Conservation (phyloP, 2,797 vertebrate species). For the Pangasius mekongensis region DNA sequence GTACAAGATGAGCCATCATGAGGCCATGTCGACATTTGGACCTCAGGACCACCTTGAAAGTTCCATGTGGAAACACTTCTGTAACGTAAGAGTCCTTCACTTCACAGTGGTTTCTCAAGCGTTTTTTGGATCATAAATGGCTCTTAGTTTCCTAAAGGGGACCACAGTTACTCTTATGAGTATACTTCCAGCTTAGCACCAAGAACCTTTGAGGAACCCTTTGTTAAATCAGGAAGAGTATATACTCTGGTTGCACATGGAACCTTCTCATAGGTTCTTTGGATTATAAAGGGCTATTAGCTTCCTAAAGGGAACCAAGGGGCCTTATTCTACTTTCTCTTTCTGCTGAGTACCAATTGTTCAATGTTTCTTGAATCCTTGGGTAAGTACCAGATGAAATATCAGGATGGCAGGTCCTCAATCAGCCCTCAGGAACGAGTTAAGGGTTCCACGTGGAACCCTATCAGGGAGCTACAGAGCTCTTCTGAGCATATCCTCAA, state of each 20-base stretch:
- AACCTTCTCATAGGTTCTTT: not conserved
- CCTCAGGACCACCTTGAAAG: not conserved
- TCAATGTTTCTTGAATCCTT: not conserved
- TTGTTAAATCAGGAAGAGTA: not conserved
- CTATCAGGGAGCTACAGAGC: not conserved
- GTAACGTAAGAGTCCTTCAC: not conserved
- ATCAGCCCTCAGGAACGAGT: not conserved
- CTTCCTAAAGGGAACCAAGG: not conserved
- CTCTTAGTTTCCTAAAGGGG: not conserved
- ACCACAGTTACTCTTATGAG: not conserved
- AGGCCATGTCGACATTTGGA: not conserved
- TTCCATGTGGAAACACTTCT: not conserved
- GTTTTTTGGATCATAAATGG: not conserved
- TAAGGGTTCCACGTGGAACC: not conserved
- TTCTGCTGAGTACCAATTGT: not conserved
- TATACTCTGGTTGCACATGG: not conserved
- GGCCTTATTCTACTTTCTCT: not conserved
- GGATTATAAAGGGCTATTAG: not conserved
- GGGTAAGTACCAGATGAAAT: not conserved
- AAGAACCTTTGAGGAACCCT: not conserved
- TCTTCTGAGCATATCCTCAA: not conserved
- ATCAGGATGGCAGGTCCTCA: not conserved
- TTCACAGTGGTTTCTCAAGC: not conserved
- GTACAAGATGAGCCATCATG: not conserved
- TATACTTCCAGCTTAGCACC: not conserved